Evolutionary conservation across 1,140 invertebrate species (phyloP).

Genomic region (Caerostris darwini): DNA sequence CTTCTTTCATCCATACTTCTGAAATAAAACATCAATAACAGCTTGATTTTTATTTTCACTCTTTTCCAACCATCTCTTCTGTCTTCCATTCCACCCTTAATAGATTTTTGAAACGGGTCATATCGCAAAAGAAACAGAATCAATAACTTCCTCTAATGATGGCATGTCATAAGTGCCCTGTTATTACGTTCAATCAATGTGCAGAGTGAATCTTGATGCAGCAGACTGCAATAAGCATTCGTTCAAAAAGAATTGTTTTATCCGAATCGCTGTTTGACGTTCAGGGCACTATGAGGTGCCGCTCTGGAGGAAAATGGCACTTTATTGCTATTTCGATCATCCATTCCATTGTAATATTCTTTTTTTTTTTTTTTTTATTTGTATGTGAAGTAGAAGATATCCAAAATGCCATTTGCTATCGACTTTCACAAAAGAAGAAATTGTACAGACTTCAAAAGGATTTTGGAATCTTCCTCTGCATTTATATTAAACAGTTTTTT

Average conservation of each 20-base stretch:
- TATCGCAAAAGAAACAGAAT: background rate
- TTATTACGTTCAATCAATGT: slow-evolving; percentile 26
- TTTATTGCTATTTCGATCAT: background rate
- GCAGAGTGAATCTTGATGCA: background rate
- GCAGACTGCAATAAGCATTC: background rate
- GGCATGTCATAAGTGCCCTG: background rate
- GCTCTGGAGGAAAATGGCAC: background rate
- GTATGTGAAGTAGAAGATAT: background rate
- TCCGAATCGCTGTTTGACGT: background rate
- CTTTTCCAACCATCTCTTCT: background rate
- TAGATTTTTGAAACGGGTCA: background rate
- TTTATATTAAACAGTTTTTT: no score
- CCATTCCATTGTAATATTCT: background rate
- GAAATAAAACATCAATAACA: background rate
- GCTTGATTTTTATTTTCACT: background rate
- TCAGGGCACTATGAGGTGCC: background rate
- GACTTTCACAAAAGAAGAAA: background rate
- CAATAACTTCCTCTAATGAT: slow-evolving; percentile 29
- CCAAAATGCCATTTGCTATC: background rate
- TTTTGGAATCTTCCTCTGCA: background rate
- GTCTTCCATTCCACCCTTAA: background rate
- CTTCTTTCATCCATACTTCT: background rate
- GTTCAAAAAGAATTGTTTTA: background rate
- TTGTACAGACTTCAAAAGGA: background rate
- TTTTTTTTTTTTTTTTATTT: background rate